phyloP scores from a whole-genome alignment of 2,113 vertebrate genomes.

The Platycercus adscitus region DNA sequence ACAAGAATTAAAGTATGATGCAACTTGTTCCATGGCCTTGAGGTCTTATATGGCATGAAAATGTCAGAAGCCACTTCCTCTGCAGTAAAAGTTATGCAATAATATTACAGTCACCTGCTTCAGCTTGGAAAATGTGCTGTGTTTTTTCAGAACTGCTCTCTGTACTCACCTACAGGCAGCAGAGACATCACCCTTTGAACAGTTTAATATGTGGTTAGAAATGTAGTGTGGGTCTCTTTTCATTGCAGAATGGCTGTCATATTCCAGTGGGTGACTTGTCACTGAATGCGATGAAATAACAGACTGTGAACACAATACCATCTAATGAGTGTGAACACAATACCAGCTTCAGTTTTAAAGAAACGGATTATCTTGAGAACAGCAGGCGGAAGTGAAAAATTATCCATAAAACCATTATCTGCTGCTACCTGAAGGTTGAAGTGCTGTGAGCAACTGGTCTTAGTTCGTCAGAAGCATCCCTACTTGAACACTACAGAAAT shows the following conservation, averaged over 20 bases:
- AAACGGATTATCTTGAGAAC: constrained; percentile 35
- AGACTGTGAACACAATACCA: neutral
- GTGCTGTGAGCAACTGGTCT: neutral
- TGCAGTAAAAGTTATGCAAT: neutral
- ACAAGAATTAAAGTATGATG: neutral
- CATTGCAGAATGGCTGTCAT: neutral
- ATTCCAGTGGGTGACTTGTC: neutral
- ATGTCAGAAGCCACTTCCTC: neutral
- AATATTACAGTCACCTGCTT: neutral
- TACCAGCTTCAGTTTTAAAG: neutral
- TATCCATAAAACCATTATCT: constrained; percentile 13
- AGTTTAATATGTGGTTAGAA: neutral
- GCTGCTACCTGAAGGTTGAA: neutral
- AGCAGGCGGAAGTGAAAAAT: constrained; percentile 20
- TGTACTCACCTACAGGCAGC: neutral
- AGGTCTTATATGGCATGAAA: neutral
- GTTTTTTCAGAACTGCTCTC: neutral
- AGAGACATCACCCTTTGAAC: neutral
- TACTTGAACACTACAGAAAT: constrained; percentile 12
- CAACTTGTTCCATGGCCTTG: neutral
- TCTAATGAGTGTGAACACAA: neutral
- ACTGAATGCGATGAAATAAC: neutral
- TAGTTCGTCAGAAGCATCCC: neutral
- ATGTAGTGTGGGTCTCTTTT: neutral
- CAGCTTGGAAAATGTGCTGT: neutral